Percentiles rank a stretch among this genome's conserved stretches.
Conservation (phyloP, 2,113 vertebrate genomes). For the Eurystomus gularis region DNA sequence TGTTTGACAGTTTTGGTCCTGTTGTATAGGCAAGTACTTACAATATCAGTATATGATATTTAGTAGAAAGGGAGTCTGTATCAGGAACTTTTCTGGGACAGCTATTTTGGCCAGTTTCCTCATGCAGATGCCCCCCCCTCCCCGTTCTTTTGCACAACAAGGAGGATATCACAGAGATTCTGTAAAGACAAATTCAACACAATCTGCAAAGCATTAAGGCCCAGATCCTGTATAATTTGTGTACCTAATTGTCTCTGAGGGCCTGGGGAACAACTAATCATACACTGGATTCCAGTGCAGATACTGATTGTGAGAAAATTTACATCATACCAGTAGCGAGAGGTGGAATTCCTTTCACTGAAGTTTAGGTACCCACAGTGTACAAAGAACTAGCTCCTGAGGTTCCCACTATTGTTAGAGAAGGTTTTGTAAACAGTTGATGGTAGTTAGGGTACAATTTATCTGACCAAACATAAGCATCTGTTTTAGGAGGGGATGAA, state of each 20-base stretch:
- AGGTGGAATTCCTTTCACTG: not conserved
- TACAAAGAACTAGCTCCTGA: not conserved
- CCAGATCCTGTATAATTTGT: not conserved
- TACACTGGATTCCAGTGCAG: not conserved
- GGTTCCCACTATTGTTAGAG: not conserved
- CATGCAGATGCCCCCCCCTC: not conserved
- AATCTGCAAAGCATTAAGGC: not conserved
- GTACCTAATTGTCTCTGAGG: not conserved
- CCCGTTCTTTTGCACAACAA: not conserved
- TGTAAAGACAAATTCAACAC: not conserved
- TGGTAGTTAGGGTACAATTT: not conserved
- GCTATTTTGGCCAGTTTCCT: not conserved
- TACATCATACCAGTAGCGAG: rapidly evolving
- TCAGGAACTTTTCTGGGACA: not conserved
- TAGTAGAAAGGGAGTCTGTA: not conserved
- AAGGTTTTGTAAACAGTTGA: not conserved
- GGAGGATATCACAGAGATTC: not conserved
- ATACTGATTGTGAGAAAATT: not conserved
- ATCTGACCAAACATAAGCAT: not conserved
- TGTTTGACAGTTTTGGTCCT: not conserved
- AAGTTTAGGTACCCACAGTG: not conserved
- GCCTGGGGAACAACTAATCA: not conserved
- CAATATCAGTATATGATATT: not conserved
- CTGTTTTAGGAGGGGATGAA: not conserved
- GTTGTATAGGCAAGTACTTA: not conserved